A percentile compares a stretch with the other conserved stretches of the same genome.
Evolutionary conservation across 2,797 vertebrate species (phyloP).

Genomic region (Tragopan temminckii): DNA sequence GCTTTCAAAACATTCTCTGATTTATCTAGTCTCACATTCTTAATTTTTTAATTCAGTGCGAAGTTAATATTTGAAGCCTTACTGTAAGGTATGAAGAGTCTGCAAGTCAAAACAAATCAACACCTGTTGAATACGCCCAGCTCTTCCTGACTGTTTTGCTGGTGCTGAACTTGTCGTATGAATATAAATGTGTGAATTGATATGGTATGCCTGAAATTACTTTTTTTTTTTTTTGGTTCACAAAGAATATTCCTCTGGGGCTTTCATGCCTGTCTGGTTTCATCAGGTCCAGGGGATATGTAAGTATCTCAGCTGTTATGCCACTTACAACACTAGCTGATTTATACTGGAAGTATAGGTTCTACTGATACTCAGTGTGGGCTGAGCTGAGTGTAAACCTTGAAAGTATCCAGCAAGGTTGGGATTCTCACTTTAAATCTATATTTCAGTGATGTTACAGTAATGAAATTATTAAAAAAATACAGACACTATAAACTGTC

Average conservation of each 20-base stretch:
- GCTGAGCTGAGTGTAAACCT: not conserved
- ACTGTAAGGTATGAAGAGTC: not conserved
- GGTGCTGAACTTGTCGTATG: conserved; percentile 28
- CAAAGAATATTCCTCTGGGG: conserved; percentile 47
- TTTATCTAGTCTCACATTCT: not conserved
- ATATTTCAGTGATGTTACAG: not conserved
- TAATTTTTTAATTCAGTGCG: not conserved
- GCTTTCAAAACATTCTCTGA: not conserved
- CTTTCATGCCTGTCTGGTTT: conserved; percentile 66
- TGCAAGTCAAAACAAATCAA: not conserved
- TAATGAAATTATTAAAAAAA: not conserved
- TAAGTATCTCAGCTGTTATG: conserved; percentile 24
- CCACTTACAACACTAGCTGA: not conserved
- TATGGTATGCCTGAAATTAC: conserved; percentile 51
- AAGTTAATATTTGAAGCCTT: not conserved
- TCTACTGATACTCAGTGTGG: not conserved
- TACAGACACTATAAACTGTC: not conserved
- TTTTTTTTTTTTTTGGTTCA: not conserved
- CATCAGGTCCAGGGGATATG: conserved; percentile 33
- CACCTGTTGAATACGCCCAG: conserved; percentile 22
- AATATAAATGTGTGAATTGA: conserved; percentile 37
- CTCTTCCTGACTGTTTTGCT: not conserved
- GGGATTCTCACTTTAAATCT: not conserved
- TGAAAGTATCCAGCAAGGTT: not conserved
- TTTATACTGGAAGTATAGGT: conserved; percentile 26